Evolutionary conservation across 2,888 invertebrate genomes (phyloP).

Genomic region (Mystacides longicornis): DNA sequence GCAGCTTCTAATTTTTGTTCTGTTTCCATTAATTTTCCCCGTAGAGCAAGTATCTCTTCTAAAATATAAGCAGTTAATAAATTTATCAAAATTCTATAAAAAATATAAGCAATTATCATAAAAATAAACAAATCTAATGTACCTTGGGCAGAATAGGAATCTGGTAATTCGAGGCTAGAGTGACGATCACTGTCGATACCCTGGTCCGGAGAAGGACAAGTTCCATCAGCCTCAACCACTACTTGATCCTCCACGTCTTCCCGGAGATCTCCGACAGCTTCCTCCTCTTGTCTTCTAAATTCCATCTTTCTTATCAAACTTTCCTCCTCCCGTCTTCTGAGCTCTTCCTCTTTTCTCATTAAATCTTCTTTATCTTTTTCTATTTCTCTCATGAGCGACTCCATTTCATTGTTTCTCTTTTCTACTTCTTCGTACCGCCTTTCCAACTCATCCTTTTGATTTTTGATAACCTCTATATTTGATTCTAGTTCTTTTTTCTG

Average conservation of each 20-base stretch:
- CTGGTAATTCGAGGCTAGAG: slow-evolving; percentile 51
- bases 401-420: background rate
- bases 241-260: background rate
- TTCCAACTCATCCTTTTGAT: background rate
- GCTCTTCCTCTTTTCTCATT: background rate
- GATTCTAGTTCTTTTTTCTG: no score
- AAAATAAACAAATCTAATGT: background rate
- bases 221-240: slow-evolving; percentile 24
- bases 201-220: slow-evolving; percentile 66
- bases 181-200: slow-evolving; percentile 82
- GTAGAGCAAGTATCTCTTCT: slow-evolving; percentile 51
- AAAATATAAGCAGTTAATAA: background rate
- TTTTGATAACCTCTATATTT: no score
- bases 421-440: background rate
- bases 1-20: slow-evolving; percentile 71
- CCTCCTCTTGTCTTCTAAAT: background rate
- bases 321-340: background rate
- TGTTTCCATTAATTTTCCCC: slow-evolving; percentile 62
- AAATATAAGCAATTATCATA: background rate
- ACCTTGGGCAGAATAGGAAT: background rate
- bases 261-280: background rate
- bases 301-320: background rate
- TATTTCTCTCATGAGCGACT: background rate
- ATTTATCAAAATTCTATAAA: background rate
- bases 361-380: background rate